Evolutionary conservation across 2,113 vertebrate species (phyloP).

Genomic region (Labrus mixtus): DNA sequence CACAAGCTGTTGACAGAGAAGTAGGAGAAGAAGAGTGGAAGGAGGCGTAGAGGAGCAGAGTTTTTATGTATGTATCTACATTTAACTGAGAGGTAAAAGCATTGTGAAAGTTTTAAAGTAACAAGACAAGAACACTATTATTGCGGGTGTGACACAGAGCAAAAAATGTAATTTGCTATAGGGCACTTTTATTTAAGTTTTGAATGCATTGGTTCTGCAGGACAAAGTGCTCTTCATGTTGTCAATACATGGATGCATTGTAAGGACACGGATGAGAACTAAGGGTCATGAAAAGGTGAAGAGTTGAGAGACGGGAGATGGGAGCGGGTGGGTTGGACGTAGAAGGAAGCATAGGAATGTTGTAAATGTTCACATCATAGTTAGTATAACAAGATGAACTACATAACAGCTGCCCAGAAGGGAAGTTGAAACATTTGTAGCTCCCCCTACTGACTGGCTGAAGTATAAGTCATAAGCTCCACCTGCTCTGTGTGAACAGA

Average conservation of each 20-base stretch:
- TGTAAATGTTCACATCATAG: no score
- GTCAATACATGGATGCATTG: slow-evolving; percentile 1
- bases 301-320: no score
- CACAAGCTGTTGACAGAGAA: slow-evolving; percentile 24
- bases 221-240: slow-evolving; percentile 25
- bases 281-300: background rate
- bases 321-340: background rate
- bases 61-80: background rate
- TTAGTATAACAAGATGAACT: no score
- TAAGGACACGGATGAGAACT: slow-evolving; percentile 2
- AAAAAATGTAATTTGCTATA: no score
- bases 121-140: background rate
- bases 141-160: no score
- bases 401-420: no score
- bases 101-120: slow-evolving; percentile 3
- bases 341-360: background rate
- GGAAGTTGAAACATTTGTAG: no score
- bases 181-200: slow-evolving; percentile 6
- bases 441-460: no score
- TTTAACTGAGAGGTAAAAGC: background rate
- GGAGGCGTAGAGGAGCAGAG: background rate
- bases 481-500: no score
- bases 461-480: no score
- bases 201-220: background rate
- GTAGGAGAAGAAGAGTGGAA: slow-evolving; percentile 6